Evolutionary conservation across 2,113 vertebrate genomes (phyloP), one percentile per base, ranked within the genome.

Genomic region (Elanoides forficatus): DNA sequence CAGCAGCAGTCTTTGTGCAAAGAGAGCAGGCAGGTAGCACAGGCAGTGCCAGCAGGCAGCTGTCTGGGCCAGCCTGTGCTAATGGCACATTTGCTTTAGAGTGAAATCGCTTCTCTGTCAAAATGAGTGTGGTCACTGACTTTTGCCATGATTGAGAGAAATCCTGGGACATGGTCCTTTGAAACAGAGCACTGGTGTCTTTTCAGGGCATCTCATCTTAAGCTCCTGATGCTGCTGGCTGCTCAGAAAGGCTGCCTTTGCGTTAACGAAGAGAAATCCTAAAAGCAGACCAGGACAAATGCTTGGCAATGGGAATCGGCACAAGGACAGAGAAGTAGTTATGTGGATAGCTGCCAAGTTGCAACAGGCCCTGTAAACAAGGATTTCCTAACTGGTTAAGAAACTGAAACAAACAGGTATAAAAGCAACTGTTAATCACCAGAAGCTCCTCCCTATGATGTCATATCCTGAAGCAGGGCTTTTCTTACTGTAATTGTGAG

Each of bases 361-460:
- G 65, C 67, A 78, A 50, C 38, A 71, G 60, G 59, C 30, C 42
- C 47, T 74, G 67, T 96, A 87, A 97, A 94, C 75, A 93, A 34
- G 47, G 45, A 47, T 97, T 94, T 97, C 95, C 75, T 96, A 65
- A 94, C 55, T 81, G 56, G 14, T 96, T 90, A 86, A 88, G 94
- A 93, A 92, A 90, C 42, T 76, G 72, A 92, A 91, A 66, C 4
- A 66, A 90, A 81, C 84, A 88, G 66, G 40, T 50, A 67, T 38
- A 71, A 93, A 81, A 95, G 23, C 73, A 91, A 32, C 9, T 73
- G 72, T 50, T 91, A 83, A 85, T 94, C 34, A 79, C 32, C n/a
- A 80, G 65, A 81, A 91, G 66, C 80, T 94, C 76, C 81, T 96
- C 96, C 96, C 87, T 94, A 40, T 97, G 87, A 91, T 93, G 81